A percentile compares a stretch with the other conserved stretches of the same genome.
Conservation (phyloP, 1,140 invertebrate genomes). For the Drosophila kohkoa region DNA sequence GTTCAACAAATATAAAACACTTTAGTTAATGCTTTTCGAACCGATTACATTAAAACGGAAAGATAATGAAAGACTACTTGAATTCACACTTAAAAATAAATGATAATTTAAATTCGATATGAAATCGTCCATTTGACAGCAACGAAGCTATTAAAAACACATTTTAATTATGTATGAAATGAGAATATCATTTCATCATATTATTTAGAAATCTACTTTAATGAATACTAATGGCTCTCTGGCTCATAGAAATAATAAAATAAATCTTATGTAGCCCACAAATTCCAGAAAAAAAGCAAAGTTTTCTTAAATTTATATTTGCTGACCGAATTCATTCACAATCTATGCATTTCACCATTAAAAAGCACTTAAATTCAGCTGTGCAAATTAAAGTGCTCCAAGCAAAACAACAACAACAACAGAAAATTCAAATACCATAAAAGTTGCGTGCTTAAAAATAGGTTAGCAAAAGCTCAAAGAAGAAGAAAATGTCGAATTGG, state of each 20-base stretch:
- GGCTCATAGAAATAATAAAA: too few species aligned
- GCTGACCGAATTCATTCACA: background rate
- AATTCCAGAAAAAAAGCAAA: background rate
- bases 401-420: background rate
- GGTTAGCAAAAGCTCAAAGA: background rate
- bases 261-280: too few species aligned
- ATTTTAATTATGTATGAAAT: background rate
- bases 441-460: conserved; percentile 6
- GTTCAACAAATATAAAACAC: conserved; percentile 3
- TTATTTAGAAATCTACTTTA: too few species aligned
- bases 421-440: conserved; percentile 4
- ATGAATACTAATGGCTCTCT: too few species aligned
- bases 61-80: background rate
- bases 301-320: background rate
- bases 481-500: background rate
- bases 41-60: background rate
- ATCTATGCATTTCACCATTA: background rate
- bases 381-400: background rate
- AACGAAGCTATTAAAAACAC: too few species aligned
- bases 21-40: background rate
- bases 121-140: too few species aligned
- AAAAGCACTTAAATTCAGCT: conserved; percentile 8
- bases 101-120: background rate
- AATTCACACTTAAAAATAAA: background rate
- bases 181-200: background rate